Evolutionary conservation across 1,140 invertebrate species (phyloP), one percentile per base, ranked within the genome.

Genomic region (Papilio polyxenes): DNA sequence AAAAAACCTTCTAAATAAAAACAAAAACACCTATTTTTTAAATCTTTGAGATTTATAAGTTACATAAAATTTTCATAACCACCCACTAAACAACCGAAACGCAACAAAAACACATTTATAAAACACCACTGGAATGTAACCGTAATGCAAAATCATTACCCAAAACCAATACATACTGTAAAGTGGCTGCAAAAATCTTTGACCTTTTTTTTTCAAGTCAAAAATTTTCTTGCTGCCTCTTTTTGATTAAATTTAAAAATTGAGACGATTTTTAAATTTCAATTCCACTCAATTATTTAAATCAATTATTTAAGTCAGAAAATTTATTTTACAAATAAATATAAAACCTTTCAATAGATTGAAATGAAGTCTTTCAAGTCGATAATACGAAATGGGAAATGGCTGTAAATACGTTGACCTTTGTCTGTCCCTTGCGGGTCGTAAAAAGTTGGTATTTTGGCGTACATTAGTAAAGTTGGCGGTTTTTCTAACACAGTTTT

Each of bases 291-390:
- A 65, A 15, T 10, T 65, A 59, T 59, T n/a, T 6, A 59, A 53
- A 53, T 15, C 23, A 31, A 2, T 53, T 53, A 13, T 13, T 53
- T 53, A 8, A 3, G 15, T n/a, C n/a, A n/a, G 20, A 53, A 23
- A 6, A 53, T 23, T 49, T 76, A 82, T 48, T 48, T 82, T 75
- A 82, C 51, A 10, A 15, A 40, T 76, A 75, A 81, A 83, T 75
- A 83, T 81, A 69, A 37, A 82, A 37, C 82, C 59, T 65, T 65
- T 83, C 56, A n/a, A 84, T 65, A 69, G 82, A 82, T 31, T 11
- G 8, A 31, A 31, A 31, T 31, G 23, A 65, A 65, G 51, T 53
- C 51, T 65, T 59, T 65, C 13, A 23, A 65, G 23, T 65, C 62
- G 23, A 31, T 23, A 65, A 20, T 65, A 65, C 59, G 59, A 65